Evolutionary conservation across 1,140 invertebrate genomes (phyloP), one percentile per base, ranked within the genome.

Genomic region (Pseudomyrmex flavicornis): DNA sequence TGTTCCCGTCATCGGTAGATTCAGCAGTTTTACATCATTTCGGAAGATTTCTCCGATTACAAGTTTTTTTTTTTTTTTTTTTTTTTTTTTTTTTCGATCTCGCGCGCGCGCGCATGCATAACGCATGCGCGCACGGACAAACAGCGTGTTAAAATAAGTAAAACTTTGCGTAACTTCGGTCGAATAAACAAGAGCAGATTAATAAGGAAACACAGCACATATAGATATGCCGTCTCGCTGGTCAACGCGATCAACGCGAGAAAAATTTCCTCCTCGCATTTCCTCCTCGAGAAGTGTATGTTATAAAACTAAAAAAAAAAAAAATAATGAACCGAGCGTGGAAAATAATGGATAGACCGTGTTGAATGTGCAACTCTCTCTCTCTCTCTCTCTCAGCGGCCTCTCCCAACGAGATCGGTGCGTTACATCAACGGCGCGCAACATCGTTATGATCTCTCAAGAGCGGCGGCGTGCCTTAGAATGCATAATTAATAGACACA

Each of bases 401-500:
- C 65, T 84, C 56, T 80, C 68, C 77, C 66, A 79, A 82, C 9
- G 46, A 77, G 72, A 84, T 52, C 46, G 63, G 54, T 77, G 63
- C 74, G 44, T 77, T 76, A 77, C 63, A 77, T 79, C 56, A 69
- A 73, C 59, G 58, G 50, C 26, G 56, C 76, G 72, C 68, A 69
- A 85, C 70, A 54, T 72, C 56, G 52, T 75, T 83, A 79, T 59
- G 54, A 86, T 89, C 74, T 79, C 68, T 35, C 35, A 35, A 35
- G 35, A 35, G 54, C 10, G 75, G 52, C 44, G 66, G 69, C 68
- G 72, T 65, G 48, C 74, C 62, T 77, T 63, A 58, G 84, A 80
- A 86, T 89, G 84, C 61, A 86, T 89, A 88, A 88, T 89, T 89
- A 83, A 89, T 89, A 68, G 35, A 35, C 35, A 5, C 35, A 69